phyloP scores from a whole-genome alignment of 1,140 invertebrate genomes.

The Drosophila kanapiae region DNA sequence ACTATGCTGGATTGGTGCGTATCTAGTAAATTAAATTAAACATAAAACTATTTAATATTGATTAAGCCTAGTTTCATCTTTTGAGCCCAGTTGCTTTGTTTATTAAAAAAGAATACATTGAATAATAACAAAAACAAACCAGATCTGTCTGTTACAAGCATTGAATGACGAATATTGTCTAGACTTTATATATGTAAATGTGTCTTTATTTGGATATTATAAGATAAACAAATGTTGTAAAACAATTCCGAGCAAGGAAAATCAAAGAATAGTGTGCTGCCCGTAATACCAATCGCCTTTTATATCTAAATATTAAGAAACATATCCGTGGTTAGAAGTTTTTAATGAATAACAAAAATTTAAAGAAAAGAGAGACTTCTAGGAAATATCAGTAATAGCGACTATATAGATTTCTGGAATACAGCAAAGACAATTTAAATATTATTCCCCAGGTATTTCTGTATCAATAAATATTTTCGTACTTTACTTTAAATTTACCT shows the following conservation, averaged over 20 bases:
- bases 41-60: not conserved
- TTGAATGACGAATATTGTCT: not conserved
- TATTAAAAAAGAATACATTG: too few relatives aligned
- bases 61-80: not conserved
- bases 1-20: conserved; percentile 91
- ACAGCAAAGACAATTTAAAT: too few relatives aligned
- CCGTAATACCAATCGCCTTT: not conserved
- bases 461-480: too few relatives aligned
- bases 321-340: too few relatives aligned
- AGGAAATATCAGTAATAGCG: too few relatives aligned
- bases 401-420: too few relatives aligned
- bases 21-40: not conserved
- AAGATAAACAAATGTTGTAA: not conserved
- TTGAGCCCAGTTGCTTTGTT: too few relatives aligned
- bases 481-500: too few relatives aligned
- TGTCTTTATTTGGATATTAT: not conserved
- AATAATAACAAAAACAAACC: not conserved
- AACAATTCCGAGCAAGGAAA: not conserved
- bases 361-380: too few relatives aligned
- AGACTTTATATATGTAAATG: not conserved
- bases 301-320: not conserved
- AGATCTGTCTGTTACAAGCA: not conserved
- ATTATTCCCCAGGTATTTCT: too few relatives aligned
- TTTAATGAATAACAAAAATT: too few relatives aligned
- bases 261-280: not conserved